These are phyloP conservation scores for Drosophila vallismaia DNA, from an alignment of 2,888 invertebrate genomes.

Conservation along the genomic window DNA sequence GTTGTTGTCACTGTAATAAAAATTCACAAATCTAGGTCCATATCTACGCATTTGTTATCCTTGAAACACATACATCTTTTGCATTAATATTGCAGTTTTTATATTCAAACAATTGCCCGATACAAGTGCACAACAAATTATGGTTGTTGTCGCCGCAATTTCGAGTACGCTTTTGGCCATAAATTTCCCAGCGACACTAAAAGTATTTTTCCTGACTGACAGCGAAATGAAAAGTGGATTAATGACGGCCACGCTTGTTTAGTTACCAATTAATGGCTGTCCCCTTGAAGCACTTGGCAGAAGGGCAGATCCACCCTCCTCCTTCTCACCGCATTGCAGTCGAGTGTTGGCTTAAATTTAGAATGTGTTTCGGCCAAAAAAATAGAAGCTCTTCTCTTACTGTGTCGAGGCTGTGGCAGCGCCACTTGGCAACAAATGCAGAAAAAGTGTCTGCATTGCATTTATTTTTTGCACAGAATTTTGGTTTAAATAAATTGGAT, in stretches of 20 bases:
- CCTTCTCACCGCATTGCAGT: neutral
- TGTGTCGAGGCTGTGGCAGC: conserved; percentile 58
- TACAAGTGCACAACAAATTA: conserved; percentile 24
- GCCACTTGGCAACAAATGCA: conserved; percentile 47
- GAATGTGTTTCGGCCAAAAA: conserved; percentile 44
- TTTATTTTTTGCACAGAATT: neutral
- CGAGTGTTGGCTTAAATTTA: conserved; percentile 30
- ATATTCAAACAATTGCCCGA: conserved; percentile 47
- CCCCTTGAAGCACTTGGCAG: conserved; percentile 15
- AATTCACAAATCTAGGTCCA: conserved; percentile 82
- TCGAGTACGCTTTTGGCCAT: conserved; percentile 53
- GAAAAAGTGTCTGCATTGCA: conserved; percentile 20
- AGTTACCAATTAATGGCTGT: conserved; percentile 6
- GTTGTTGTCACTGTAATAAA: conserved; percentile 74
- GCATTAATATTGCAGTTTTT: conserved; percentile 57
- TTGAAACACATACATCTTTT: conserved; percentile 60
- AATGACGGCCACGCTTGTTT: conserved; percentile 54
- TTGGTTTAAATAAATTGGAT: no score
- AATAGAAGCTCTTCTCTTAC: conserved; percentile 51
- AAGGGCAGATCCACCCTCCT: conserved; percentile 44
- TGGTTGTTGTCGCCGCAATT: conserved; percentile 21
- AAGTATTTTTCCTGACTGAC: conserved; percentile 15
- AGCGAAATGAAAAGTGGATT: conserved; percentile 41
- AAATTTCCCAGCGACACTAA: conserved; percentile 40
- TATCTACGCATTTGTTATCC: conserved; percentile 83